Evolutionary conservation across 2,888 invertebrate genomes (phyloP), one percentile per base, ranked within the genome.

Genomic region (Pilophorus perplexus): DNA sequence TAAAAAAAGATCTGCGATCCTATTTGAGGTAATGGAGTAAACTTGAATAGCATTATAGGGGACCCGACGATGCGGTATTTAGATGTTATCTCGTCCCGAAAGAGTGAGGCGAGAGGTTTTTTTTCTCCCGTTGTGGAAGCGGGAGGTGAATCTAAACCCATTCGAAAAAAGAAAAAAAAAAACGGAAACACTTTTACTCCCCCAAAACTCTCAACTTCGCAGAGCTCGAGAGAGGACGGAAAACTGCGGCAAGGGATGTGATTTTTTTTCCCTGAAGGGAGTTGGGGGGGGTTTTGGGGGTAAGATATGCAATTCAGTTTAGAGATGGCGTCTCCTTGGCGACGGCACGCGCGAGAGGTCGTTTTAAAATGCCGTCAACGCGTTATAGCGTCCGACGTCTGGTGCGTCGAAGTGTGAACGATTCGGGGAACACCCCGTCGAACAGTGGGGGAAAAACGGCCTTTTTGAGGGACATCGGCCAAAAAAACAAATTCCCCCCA

Each of bases 11-110:
- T 25, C 52, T 52, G 52, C 28, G 52, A 52, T 52, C 52, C 52
- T 52, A 52, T 52, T 59, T 59, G 59, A 59, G 42, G 59, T 59
- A 59, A 59, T 59, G 59, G 59, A 59, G 59, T 59, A 59, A 59
- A 59, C 59, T 59, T 59, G 59, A 59, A 59, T 59, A 23, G 59
- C 42, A 59, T 59, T 59, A 59, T 42, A 42, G 40, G 27, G n/a
- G n/a, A n/a, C 42, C 59, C 59, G 33, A 18, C 16, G 59, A 59
- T 42, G 59, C 40, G 40, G 55, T 37, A 59, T 59, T 38, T 42
- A 42, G 59, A 59, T 59, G 59, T 42, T 59, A 59, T 59, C 52
- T 52, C 59, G 59, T 48, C 42, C 5, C 27, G 28, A 27, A 14
- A 55, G 40, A 57, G 57, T 33, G 46, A 46, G 46, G 23, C n/a